Evolutionary conservation across 2,113 vertebrate species (phyloP).

Genomic region (Tupaia chinensis): DNA sequence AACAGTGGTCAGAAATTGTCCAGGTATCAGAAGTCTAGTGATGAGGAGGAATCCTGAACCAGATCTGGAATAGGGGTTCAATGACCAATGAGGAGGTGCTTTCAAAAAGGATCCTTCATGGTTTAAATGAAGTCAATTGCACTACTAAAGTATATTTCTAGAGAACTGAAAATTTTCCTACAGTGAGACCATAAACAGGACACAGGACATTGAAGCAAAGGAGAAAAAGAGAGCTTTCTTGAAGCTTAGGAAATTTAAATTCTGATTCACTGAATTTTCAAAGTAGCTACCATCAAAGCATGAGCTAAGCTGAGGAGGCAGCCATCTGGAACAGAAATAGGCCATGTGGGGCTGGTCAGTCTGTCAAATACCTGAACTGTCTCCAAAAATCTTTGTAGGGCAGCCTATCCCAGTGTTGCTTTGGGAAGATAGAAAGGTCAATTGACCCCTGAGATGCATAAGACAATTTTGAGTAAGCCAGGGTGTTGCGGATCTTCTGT

Average conservation of each 20-base stretch:
- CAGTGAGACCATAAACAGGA: not conserved
- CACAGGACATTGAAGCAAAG: not conserved
- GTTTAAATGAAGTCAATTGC: not conserved
- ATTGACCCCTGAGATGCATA: not conserved
- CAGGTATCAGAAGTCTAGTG: not conserved
- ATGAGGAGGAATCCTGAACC: not conserved
- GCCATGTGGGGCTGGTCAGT: not conserved
- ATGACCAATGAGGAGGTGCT: not conserved
- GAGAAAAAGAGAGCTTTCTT: not conserved
- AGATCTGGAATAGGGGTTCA: not conserved
- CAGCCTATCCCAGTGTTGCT: not conserved
- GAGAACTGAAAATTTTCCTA: not conserved
- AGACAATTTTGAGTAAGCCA: not conserved
- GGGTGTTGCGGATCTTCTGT: not conserved
- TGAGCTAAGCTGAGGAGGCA: not conserved
- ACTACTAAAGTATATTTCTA: not conserved
- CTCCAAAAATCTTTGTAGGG: conserved; percentile 8
- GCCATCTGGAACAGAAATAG: conserved; percentile 25
- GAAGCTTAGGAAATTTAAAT: conserved; percentile 31
- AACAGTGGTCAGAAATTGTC: not conserved
- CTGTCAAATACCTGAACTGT: not conserved
- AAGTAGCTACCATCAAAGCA: not conserved
- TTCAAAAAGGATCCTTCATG: not conserved
- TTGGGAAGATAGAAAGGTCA: not conserved
- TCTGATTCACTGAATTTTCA: conserved; percentile 38